Base-by-base conservation (phyloP, 2,113 vertebrate genomes). In the Castor canadensis region DNA sequence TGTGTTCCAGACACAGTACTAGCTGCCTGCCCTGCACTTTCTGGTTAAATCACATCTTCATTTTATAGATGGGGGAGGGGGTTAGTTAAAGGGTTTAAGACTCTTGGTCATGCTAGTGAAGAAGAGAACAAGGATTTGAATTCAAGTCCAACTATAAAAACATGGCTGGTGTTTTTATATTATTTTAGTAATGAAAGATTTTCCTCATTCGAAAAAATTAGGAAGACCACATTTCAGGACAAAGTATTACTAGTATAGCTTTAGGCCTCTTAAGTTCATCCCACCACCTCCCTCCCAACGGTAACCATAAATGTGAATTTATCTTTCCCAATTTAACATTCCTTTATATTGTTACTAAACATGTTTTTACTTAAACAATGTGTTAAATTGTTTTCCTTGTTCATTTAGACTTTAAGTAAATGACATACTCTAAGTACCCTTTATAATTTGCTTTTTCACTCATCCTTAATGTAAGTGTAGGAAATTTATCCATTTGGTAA, bases 131-230 rank as follows among this genome's bases (percentile, higher is more conserved):
- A 75, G 28, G 9, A 73, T 75, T 73, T 91, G 56, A 93, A 91
- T 75, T 88, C 26, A 67, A 90, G 22, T 45, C 9, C 43, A 69
- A 62, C 28, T 75, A n/a, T n/a, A 38, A 62, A 64, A 75, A 87
- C 20, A 19, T 32, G 12, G 2, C 4, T 3, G 15, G 16, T 81
- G 20, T 8, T 40, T 38, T 64, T 4, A 71, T n/a, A 72, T 84
- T 75, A 26, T 64, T 89, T 92, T 47, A 89, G 10, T 40, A 73
- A 52, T 76, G 30, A 92, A 86, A 93, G 24, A 89, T 72, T 85
- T 86, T 60, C 1, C 1, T 89, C 35, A 76, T 69, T 84, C 69
- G 47, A n/a, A 93, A 91, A 80, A 87, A 40, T n/a, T n/a, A n/a
- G n/a, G n/a, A n/a, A n/a, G n/a, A n/a, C n/a, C n/a, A n/a, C n/a